Percentiles rank a stretch among this genome's conserved stretches.
Conservation (phyloP, 2,113 vertebrate species). For the Nipponia nippon region DNA sequence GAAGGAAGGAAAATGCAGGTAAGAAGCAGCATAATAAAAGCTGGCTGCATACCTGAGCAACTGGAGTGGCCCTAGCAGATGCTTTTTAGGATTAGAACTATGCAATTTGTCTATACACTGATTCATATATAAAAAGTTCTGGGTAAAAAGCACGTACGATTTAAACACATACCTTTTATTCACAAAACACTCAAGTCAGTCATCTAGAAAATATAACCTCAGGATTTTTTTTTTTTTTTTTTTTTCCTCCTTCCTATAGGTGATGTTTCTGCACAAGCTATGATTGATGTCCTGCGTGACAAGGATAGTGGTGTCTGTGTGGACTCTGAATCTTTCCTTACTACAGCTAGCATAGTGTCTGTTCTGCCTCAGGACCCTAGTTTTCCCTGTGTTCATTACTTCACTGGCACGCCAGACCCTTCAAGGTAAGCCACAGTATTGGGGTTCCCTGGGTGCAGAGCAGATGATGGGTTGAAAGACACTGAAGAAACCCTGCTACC, state of each 20-base stretch:
- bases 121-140: background rate
- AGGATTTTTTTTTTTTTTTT: background rate
- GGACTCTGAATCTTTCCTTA: constrained; percentile 79
- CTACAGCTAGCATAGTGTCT: constrained; percentile 78
- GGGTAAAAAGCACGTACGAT: background rate
- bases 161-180: background rate
- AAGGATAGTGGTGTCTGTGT: constrained; percentile 75
- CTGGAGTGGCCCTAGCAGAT: background rate
- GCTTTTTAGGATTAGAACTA: background rate
- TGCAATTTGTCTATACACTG: background rate
- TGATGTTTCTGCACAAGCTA: constrained; percentile 72
- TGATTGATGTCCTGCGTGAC: constrained; percentile 78
- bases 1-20: background rate
- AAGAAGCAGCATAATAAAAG: background rate
- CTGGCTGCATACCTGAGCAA: background rate
- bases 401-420: constrained; percentile 82
- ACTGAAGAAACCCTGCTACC: background rate
- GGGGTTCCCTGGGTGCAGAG: background rate
- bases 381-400: constrained; percentile 77
- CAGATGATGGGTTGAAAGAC: background rate
- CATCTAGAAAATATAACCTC: background rate
- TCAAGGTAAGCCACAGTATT: constrained; percentile 68
- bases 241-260: constrained; percentile 38
- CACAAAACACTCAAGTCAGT: background rate
- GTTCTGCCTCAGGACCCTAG: constrained; percentile 76